Evolutionary conservation across 2,797 vertebrate species (phyloP), one percentile per base, ranked within the genome.

Genomic region (Mormyrus hasselquistii): DNA sequence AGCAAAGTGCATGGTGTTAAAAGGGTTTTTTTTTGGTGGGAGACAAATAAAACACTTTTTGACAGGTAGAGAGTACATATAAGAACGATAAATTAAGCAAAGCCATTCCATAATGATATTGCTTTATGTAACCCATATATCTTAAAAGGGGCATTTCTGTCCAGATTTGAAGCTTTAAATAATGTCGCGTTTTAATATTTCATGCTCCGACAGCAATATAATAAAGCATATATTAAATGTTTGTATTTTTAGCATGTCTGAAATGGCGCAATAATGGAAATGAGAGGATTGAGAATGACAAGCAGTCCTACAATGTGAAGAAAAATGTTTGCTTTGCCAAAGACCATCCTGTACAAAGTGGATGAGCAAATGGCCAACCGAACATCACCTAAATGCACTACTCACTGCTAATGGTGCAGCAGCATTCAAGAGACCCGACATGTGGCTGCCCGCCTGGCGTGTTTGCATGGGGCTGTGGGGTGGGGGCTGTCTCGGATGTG

Each of bases 21-120:
- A 59, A 84, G 22, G 29, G n/a, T 57, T 84, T 14, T 82, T 19
- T 83, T 44, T 8, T 25, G 19, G 19, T 29, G n/a, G 82, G 14
- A 84, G 49, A 52, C 38, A 89, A 65, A 88, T 22, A 82, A 87
- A 89, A 87, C 65, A 59, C 79, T 89, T 89, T 47, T 73, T 87
- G 88, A 89, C 57, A 87, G 89, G 25, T 29, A 73, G 47, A 53
- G 12, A 79, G 73, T 79, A 52, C 55, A 34, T 57, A 65, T 22
- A 89, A 86, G 52, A 25, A 55, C 19, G 14, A 87, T 41, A 79
- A 79, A 87, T 89, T 59, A 55, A 87, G 83, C 38, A 79, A 86
- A 87, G 86, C 41, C n/a, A 87, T 59, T 87, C 79, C 41, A 4
- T 82, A 44, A 76, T 73, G 47, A 82, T 55, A 87, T 87, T 88